Evolutionary conservation across 1,140 invertebrate species (phyloP).

Genomic region (Meloidogyne chitwoodi): DNA sequence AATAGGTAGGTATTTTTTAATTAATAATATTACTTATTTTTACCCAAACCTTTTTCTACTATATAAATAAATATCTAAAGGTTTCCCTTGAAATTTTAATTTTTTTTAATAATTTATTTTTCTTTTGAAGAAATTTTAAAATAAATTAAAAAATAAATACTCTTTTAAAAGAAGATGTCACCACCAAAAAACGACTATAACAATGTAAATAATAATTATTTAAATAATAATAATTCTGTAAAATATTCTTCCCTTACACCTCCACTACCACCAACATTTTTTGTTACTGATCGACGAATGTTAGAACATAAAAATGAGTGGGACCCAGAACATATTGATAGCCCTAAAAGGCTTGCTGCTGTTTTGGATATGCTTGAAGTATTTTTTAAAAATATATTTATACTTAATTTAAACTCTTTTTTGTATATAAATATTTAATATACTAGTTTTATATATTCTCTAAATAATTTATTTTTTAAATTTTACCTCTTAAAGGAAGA

Average conservation of each 20-base stretch:
- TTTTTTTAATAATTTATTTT: no score
- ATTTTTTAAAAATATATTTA: slow-evolving; percentile 16
- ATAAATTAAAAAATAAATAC: neutral
- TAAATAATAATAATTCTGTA: neutral
- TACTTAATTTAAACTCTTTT: no score
- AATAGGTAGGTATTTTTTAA: no score
- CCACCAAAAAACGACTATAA: neutral
- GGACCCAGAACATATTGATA: slow-evolving; percentile 60
- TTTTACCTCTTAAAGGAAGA: no score
- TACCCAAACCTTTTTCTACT: no score
- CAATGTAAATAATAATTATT: neutral
- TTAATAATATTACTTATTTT: no score
- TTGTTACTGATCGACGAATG: slow-evolving; percentile 61
- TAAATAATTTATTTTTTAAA: no score
- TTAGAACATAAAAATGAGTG: slow-evolving; percentile 59
- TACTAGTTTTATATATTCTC: no score
- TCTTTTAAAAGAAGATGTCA: neutral
- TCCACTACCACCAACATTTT: slow-evolving; percentile 45
- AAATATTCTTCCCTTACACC: neutral
- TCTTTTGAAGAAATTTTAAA: neutral
- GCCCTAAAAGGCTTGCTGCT: slow-evolving; percentile 59
- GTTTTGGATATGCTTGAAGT: slow-evolving; percentile 57
- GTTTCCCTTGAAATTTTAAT: no score
- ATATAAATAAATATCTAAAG: no score
- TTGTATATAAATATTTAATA: no score